Evolutionary conservation across 2,888 invertebrate genomes (phyloP).

Genomic region (Dolichomitus sp.): DNA sequence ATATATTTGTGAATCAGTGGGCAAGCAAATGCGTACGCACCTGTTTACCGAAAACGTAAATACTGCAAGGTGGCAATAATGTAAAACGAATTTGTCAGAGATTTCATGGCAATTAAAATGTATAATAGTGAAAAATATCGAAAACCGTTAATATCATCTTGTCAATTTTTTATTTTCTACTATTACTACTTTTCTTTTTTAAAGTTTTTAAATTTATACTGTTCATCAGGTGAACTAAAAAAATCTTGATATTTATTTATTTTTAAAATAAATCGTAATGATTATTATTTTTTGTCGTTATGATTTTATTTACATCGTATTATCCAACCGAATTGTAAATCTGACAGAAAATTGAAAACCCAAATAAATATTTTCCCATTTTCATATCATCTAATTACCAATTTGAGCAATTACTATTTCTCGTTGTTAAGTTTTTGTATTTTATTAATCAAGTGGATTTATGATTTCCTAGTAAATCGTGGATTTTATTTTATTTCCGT

Average conservation of each 20-base stretch:
- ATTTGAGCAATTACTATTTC: neutral
- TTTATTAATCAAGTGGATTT: neutral
- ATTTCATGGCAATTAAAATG: too few species aligned
- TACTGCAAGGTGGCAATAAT: neutral
- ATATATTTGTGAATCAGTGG: neutral
- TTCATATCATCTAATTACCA: neutral
- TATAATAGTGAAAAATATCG: too few species aligned
- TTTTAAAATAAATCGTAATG: too few species aligned
- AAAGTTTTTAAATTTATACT: too few species aligned
- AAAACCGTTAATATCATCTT: too few species aligned
- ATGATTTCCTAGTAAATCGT: neutral
- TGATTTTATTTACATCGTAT: neutral
- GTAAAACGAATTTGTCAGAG: too few species aligned
- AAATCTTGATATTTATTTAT: too few species aligned
- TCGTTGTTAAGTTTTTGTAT: neutral
- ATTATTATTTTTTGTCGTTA: neutral
- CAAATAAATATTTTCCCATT: neutral
- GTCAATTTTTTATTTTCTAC: too few species aligned
- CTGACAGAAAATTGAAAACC: neutral
- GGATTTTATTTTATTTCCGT: constrained; percentile 25
- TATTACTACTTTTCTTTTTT: too few species aligned
- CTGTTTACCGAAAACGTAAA: neutral
- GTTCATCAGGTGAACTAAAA: too few species aligned
- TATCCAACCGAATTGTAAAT: neutral
- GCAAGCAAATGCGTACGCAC: neutral